Conservation (phyloP, 2,888 invertebrate genomes). For the Drosophila nigritarsus region DNA sequence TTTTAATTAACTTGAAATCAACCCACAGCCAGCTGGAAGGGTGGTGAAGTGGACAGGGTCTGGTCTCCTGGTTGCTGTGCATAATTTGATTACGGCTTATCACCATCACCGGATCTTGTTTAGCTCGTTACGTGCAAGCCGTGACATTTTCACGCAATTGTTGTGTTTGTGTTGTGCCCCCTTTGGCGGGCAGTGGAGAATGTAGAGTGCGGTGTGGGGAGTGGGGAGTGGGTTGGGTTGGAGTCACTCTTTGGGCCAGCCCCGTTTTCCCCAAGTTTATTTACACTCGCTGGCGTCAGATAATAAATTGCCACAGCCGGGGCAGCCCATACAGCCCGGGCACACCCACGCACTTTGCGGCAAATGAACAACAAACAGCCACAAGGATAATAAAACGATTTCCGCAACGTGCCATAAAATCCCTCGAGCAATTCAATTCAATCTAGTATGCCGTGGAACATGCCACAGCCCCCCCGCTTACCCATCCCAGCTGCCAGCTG, state of each 20-base stretch:
- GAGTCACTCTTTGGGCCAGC: constrained; percentile 19
- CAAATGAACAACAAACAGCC: constrained; percentile 76
- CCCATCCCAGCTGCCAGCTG: neutral
- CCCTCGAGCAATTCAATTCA: constrained; percentile 81
- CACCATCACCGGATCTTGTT: constrained; percentile 73
- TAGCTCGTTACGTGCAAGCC: constrained; percentile 80
- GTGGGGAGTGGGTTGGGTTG: neutral
- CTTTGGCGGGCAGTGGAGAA: neutral
- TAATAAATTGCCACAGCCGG: constrained; percentile 73
- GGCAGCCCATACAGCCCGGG: constrained; percentile 14
- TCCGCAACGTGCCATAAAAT: constrained; percentile 83
- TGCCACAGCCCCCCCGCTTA: neutral
- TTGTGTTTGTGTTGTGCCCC: constrained; percentile 55
- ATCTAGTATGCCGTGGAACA: constrained; percentile 59
- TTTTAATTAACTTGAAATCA: constrained; percentile 83
- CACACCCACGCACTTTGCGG: constrained; percentile 76
- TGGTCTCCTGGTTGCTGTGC: constrained; percentile 60
- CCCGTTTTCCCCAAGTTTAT: constrained; percentile 66
- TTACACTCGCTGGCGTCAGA: constrained; percentile 79
- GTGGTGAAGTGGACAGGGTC: constrained; percentile 29
- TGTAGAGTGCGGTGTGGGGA: neutral
- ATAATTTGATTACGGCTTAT: constrained; percentile 82
- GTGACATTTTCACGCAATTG: constrained; percentile 82
- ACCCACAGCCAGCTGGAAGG: constrained; percentile 43
- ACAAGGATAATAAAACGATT: constrained; percentile 83